phyloP scores from a whole-genome alignment of 2,888 invertebrate species.

The Lithophane socia region DNA sequence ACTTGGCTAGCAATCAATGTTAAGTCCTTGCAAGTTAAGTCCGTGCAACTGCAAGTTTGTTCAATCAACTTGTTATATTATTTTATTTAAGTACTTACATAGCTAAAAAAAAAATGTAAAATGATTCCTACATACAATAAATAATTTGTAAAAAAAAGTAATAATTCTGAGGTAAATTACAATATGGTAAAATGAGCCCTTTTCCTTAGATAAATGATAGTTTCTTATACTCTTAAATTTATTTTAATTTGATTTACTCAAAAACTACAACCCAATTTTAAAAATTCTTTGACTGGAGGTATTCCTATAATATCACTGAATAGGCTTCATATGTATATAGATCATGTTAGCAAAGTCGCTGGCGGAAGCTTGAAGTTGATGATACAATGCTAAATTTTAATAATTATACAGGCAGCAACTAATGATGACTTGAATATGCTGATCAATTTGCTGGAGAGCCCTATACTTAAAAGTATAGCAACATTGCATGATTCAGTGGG shows the following conservation, averaged over 20 bases:
- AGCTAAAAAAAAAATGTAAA: background rate
- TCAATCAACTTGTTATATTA: background rate
- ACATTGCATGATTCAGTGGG: conserved; percentile 97
- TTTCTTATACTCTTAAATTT: background rate
- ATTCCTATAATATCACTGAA: too few species aligned
- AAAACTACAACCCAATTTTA: too few species aligned
- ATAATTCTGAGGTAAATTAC: background rate
- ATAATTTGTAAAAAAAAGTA: background rate
- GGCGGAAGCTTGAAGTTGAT: background rate
- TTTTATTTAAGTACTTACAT: background rate
- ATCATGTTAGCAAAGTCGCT: too few species aligned
- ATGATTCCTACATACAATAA: background rate
- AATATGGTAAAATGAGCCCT: background rate
- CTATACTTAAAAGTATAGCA: conserved; percentile 97
- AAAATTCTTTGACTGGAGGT: too few species aligned
- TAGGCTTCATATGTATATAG: too few species aligned
- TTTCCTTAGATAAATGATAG: background rate
- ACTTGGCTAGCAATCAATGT: background rate
- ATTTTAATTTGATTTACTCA: background rate
- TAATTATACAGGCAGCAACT: conserved; percentile 84
- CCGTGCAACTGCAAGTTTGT: too few species aligned
- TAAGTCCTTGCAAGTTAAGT: background rate
- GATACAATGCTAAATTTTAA: background rate
- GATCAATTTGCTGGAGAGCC: conserved; percentile 96
- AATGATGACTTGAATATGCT: conserved; percentile 95